Evolutionary conservation across 1,140 invertebrate genomes (phyloP).

Genomic region (Gryllus bimaculatus): DNA sequence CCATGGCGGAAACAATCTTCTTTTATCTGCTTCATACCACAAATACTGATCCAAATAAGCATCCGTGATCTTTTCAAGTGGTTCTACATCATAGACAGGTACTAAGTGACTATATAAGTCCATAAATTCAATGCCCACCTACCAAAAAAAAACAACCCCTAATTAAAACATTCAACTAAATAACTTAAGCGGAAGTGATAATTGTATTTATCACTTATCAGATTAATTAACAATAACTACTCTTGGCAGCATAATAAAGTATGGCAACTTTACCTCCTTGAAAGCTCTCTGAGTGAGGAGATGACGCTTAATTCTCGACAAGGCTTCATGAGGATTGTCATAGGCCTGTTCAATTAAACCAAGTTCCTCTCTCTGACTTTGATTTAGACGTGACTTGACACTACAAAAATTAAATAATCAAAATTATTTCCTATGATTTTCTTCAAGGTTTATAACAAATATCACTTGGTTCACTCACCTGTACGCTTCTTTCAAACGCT

Average conservation of each 20-base stretch:
- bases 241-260: too few species aligned
- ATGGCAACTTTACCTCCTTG: conserved; percentile 64
- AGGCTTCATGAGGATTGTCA: conserved; percentile 98
- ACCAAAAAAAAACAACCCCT: conserved; percentile 9
- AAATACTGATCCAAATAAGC: conserved; percentile 99
- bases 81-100: conserved; percentile 98
- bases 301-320: conserved; percentile 98
- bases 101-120: conserved; percentile 98
- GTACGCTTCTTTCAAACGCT: conserved; percentile 97
- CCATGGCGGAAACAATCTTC: conserved; percentile 95
- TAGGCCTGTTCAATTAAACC: conserved; percentile 99
- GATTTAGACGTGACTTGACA: conserved; percentile 96
- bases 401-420: conserved; percentile 40
- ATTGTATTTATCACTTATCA: too few species aligned
- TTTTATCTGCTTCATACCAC: conserved; percentile 99
- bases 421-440: not conserved
- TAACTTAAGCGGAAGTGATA: too few species aligned
- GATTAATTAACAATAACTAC: too few species aligned
- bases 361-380: conserved; percentile 96
- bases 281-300: conserved; percentile 95
- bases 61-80: conserved; percentile 98
- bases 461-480: conserved; percentile 32
- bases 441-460: not conserved
- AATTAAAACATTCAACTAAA: too few species aligned
- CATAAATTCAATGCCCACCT: conserved; percentile 99